Evolutionary conservation across 2,888 invertebrate genomes (phyloP).

Genomic region (Dolomedes plantarius): DNA sequence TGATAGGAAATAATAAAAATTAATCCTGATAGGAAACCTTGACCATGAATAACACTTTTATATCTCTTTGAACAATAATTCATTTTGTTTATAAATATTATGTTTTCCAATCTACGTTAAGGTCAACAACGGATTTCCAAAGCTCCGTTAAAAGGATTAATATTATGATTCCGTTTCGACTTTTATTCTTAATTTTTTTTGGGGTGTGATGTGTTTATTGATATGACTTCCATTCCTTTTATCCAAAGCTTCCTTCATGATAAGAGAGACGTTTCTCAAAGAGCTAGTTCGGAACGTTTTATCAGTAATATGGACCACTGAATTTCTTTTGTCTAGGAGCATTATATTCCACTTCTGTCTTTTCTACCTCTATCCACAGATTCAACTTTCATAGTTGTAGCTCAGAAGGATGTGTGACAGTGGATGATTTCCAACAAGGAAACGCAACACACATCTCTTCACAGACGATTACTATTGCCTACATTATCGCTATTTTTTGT

Average conservation of each 20-base stretch:
- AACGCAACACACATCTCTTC: neutral
- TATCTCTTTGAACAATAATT: too few relatives aligned
- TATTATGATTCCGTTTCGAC: too few relatives aligned
- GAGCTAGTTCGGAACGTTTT: neutral
- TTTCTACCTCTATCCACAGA: neutral
- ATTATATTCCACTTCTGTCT: neutral
- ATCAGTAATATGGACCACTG: neutral
- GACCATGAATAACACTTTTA: too few relatives aligned
- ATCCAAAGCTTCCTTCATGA: neutral
- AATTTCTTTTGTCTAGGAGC: conserved; percentile 2
- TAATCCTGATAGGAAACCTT: too few relatives aligned
- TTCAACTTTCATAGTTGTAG: conserved; percentile 3
- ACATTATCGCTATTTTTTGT: conserved; percentile 9
- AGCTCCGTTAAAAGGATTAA: too few relatives aligned
- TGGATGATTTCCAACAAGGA: conserved; percentile 10
- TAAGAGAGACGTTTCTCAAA: neutral
- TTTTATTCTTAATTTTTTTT: too few relatives aligned
- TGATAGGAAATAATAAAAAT: too few relatives aligned
- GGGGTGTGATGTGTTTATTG: too few relatives aligned
- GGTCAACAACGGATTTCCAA: too few relatives aligned
- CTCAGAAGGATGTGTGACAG: neutral
- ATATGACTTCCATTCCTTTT: neutral
- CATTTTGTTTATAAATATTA: too few relatives aligned
- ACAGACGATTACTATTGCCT: conserved; percentile 8
- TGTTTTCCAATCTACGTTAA: too few relatives aligned